These are phyloP conservation scores for Anguilla japonica DNA, from an alignment of 2,113 vertebrate genomes.

Conservation along the genomic window DNA sequence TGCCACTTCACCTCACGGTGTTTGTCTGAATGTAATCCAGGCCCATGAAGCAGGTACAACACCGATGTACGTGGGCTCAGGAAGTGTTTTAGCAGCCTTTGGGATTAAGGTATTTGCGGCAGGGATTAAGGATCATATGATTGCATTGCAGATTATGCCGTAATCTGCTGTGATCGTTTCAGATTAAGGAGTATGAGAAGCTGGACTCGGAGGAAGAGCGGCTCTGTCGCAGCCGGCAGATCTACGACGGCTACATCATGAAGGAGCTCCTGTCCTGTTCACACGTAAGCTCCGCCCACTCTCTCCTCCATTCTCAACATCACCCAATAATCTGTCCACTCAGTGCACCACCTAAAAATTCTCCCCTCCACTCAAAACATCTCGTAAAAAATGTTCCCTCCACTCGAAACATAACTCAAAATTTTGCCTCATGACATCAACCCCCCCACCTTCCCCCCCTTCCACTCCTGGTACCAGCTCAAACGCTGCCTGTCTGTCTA, in stretches of 20 bases:
- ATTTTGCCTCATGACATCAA: not conserved
- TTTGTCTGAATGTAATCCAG: not conserved
- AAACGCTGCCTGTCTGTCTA: no score
- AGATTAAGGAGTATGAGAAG: conserved; percentile 95
- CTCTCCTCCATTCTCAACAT: not conserved
- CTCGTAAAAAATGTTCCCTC: not conserved
- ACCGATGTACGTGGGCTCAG: not conserved
- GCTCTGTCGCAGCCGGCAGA: conserved; percentile 83
- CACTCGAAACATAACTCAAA: not conserved
- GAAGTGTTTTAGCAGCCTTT: not conserved
- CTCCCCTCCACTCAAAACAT: not conserved
- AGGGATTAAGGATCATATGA: not conserved
- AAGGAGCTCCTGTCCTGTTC: conserved; percentile 96
- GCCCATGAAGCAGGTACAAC: not conserved
- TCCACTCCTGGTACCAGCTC: no score
- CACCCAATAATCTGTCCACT: not conserved
- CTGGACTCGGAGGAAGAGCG: conserved; percentile 91
- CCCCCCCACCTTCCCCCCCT: no score
- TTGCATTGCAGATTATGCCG: not conserved
- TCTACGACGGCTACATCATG: conserved; percentile 95
- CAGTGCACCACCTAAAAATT: not conserved
- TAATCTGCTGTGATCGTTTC: conserved; percentile 29
- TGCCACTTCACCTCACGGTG: not conserved
- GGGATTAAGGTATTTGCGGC: not conserved
- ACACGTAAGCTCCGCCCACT: conserved; percentile 72